phyloP scores from a whole-genome alignment of 2,113 vertebrate genomes.

The Cochlearius cochlearius region DNA sequence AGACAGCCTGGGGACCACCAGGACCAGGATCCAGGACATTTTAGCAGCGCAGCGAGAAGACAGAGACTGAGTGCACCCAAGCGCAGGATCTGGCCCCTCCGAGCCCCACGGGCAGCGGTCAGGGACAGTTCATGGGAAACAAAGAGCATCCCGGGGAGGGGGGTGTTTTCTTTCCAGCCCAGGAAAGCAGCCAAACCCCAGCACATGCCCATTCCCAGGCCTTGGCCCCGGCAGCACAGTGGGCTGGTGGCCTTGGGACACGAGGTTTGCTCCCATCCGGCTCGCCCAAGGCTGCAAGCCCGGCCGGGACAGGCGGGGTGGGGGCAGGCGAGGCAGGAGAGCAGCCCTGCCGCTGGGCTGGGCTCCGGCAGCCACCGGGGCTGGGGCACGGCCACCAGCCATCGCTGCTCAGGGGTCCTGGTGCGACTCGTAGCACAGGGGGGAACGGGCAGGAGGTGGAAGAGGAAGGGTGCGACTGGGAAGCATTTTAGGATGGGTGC shows the following conservation, averaged over 20 bases:
- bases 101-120: accelerated
- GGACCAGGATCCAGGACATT: background rate
- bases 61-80: background rate
- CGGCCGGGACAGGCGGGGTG: accelerated
- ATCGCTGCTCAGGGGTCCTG: accelerated
- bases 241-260: constrained; percentile 36
- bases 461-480: background rate
- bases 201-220: constrained; percentile 43
- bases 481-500: background rate
- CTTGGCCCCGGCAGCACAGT: constrained; percentile 9
- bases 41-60: background rate
- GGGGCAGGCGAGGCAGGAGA: background rate
- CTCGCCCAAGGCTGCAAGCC: background rate
- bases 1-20: background rate
- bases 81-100: background rate
- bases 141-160: background rate
- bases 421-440: accelerated
- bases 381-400: accelerated
- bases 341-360: background rate
- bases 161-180: constrained; percentile 37
- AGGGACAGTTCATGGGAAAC: background rate
- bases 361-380: accelerated
- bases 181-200: constrained; percentile 60
- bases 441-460: background rate
- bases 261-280: background rate